Evolutionary conservation across 2,113 vertebrate species (phyloP), one percentile per base, ranked within the genome.

Genomic region (Oryzias javanicus): DNA sequence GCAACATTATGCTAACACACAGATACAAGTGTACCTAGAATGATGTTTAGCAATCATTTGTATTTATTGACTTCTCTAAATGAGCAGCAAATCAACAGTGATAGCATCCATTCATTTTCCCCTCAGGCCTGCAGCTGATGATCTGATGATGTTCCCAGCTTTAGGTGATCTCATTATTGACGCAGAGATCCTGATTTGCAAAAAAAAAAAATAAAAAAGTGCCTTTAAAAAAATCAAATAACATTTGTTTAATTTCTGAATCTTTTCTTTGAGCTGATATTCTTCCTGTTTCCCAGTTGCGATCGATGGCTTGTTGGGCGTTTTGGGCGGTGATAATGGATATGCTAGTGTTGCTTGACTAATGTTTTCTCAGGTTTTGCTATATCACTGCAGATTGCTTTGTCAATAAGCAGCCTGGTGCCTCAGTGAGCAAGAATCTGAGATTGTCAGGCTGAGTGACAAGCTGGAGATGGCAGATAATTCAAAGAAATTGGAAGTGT

Each of bases 401-500:
- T 95, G 96, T 96, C 95, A 96, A 98, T 98, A 98, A 94, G 92
- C 90, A 93, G 65, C 91, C 92, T 86, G 89, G 89, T 83, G 90
- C 91, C 84, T 88, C 73, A 85, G 86, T 89, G 86, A 93, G 89
- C 88, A 88, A 92, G 93, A 94, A 95, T 95, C 93, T 93, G 91
- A 91, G 92, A 93, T 94, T 94, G 91, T 93, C 90, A 56, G 85
- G 55, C 87, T 95, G 94, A 97, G 88, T 96, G 96, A 95, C 95
- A 96, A 93, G 84, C 86, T 91, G 90, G 90, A 97, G 94, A 96
- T 98, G 94, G 94, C 90, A 92, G 95, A 96, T 98, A 98, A 96
- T 95, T 95, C 94, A 94, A 94, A 97, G 94, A 94, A 95, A 96
- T 93, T 96, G 95, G 91, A 96, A 94, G 94, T 95, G 91, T 94